Conservation (phyloP, 53 echinoderm and acorn worm species). For the Zoroaster sp. region DNA sequence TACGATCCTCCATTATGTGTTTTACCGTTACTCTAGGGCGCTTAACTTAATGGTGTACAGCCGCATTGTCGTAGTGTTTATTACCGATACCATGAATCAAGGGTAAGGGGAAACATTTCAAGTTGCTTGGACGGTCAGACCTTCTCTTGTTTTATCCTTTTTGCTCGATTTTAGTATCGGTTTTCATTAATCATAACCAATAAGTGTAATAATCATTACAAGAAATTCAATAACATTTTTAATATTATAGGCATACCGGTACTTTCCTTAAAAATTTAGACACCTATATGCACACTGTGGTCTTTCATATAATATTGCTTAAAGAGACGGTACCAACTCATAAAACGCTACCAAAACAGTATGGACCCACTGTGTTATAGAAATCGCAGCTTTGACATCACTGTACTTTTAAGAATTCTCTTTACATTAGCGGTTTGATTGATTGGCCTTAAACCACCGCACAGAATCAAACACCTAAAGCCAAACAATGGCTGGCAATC, state of each 20-base stretch:
- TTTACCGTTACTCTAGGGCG: neutral
- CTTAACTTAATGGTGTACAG: neutral
- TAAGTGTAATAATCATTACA: no score
- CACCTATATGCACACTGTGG: no score
- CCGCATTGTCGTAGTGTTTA: neutral
- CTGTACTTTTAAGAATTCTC: constrained; percentile 26
- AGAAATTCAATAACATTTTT: no score
- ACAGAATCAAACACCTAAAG: constrained; percentile 27
- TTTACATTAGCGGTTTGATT: constrained; percentile 28
- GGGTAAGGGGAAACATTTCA: neutral
- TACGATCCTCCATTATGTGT: neutral
- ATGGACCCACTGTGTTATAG: no score
- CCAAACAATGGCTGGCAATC: constrained; percentile 56
- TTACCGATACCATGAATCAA: neutral
- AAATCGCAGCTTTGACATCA: neutral
- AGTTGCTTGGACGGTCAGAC: neutral
- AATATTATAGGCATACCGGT: no score
- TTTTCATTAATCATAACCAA: no score
- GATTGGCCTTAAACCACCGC: constrained; percentile 30
- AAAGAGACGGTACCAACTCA: no score
- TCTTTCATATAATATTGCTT: no score
- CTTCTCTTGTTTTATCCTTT: no score
- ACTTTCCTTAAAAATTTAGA: no score
- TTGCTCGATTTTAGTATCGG: no score
- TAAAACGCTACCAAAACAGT: no score